Conservation (phyloP, 2,797 vertebrate genomes). For the Peromyscus melanophrys region DNA sequence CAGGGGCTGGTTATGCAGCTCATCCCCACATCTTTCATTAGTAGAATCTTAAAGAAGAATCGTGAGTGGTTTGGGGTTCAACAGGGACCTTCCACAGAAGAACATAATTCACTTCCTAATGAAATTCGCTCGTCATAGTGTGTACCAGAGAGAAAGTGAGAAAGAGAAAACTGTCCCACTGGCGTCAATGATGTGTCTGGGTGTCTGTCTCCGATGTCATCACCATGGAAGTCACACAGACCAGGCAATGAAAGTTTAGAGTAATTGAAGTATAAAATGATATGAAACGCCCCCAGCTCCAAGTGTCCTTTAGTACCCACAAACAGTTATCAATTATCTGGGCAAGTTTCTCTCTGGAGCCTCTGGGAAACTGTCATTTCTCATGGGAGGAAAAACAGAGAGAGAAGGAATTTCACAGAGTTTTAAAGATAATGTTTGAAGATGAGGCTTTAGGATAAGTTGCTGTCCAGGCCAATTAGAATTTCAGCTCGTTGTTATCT, state of each 20-base stretch:
- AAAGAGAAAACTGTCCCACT: neutral
- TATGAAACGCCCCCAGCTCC: constrained; percentile 17
- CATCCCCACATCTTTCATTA: constrained; percentile 64
- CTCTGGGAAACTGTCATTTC: constrained; percentile 37
- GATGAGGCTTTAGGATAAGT: neutral
- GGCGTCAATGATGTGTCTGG: neutral
- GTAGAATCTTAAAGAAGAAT: constrained; percentile 47
- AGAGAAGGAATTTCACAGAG: neutral
- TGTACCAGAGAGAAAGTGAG: neutral
- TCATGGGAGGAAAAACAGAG: neutral
- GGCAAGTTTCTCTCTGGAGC: constrained; percentile 48
- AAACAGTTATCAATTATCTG: neutral
- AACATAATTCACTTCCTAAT: constrained; percentile 66
- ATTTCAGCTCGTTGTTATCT: constrained; percentile 28
- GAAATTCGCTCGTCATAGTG: neutral
- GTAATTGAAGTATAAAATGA: constrained; percentile 55
- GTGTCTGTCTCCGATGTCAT: neutral
- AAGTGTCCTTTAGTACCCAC: neutral
- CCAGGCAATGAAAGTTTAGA: neutral
- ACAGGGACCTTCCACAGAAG: constrained; percentile 46
- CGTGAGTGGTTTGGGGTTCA: constrained; percentile 56
- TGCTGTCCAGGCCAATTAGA: constrained; percentile 51
- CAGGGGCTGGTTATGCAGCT: neutral
- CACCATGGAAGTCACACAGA: neutral
- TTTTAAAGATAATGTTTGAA: constrained; percentile 66